Conservation (phyloP, 2,888 invertebrate genomes). For the Tenthredo notha region DNA sequence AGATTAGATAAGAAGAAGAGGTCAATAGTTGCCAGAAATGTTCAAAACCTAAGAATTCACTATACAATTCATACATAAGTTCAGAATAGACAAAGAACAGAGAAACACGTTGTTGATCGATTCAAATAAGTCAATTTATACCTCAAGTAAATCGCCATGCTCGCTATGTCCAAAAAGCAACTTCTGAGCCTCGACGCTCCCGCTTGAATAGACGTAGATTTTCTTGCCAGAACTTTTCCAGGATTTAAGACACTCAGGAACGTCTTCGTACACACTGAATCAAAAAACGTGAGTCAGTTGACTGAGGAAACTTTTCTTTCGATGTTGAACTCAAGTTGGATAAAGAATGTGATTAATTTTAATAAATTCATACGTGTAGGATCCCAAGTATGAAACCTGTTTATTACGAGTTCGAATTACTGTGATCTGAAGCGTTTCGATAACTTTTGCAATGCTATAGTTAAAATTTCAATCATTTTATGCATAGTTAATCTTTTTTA, state of each 20-base stretch:
- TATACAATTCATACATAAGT: not conserved
- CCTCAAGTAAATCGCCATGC: slow-evolving; percentile 87
- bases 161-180: slow-evolving; percentile 89
- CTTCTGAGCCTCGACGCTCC: slow-evolving; percentile 94
- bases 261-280: slow-evolving; percentile 93
- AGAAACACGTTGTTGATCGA: not conserved
- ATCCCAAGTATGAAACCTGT: not conserved
- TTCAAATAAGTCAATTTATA: slow-evolving; percentile 72
- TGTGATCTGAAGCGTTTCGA: not conserved
- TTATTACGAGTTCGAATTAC: not conserved
- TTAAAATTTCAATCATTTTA: not conserved
- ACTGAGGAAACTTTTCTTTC: not conserved
- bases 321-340: not conserved
- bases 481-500: no score
- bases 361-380: not conserved
- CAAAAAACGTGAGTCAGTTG: slow-evolving; percentile 60
- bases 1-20: slow-evolving; percentile 50
- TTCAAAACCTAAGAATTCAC: not conserved
- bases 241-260: slow-evolving; percentile 85
- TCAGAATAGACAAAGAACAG: not conserved
- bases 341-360: not conserved
- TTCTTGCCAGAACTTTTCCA: slow-evolving; percentile 86
- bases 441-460: not conserved
- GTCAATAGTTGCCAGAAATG: slow-evolving; percentile 11
- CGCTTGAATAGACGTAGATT: slow-evolving; percentile 95